Conservation (phyloP, 2,113 vertebrate genomes). For the Sterrhoptilus dennistouni region DNA sequence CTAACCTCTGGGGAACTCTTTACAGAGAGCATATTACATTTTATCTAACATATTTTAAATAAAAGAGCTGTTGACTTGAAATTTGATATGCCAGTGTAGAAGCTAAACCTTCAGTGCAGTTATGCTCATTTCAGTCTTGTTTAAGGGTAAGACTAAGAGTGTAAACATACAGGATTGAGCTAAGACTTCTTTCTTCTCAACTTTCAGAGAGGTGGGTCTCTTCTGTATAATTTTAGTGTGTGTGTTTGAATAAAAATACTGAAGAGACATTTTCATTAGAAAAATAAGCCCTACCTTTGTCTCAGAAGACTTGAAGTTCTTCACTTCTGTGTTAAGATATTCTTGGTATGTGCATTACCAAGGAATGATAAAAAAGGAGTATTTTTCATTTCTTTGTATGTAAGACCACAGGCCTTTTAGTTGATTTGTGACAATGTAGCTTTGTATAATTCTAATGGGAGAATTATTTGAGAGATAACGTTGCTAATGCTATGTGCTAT, state of each 20-base stretch:
- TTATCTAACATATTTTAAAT: constrained; percentile 67
- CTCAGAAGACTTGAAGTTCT: background rate
- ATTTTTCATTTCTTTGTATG: background rate
- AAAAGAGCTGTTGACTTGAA: constrained; percentile 59
- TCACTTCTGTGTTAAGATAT: background rate
- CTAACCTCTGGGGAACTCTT: constrained; percentile 59
- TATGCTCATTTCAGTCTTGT: constrained; percentile 24
- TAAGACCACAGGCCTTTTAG: background rate
- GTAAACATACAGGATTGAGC: constrained; percentile 1
- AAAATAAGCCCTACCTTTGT: background rate
- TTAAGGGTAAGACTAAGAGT: constrained; percentile 35
- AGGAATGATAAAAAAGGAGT: background rate
- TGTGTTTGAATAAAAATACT: background rate
- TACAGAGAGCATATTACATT: constrained; percentile 62
- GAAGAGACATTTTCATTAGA: background rate
- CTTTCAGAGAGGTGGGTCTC: background rate
- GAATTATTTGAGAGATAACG: background rate
- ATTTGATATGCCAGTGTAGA: constrained; percentile 39
- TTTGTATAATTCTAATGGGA: background rate
- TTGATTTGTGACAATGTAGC: background rate
- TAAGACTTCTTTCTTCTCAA: background rate
- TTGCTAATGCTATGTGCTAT: rapidly evolving
- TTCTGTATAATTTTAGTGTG: background rate
- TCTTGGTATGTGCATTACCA: background rate
- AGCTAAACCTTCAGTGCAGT: background rate